Conservation (phyloP, 2,113 vertebrate species). For the Corydoras maculifer region DNA sequence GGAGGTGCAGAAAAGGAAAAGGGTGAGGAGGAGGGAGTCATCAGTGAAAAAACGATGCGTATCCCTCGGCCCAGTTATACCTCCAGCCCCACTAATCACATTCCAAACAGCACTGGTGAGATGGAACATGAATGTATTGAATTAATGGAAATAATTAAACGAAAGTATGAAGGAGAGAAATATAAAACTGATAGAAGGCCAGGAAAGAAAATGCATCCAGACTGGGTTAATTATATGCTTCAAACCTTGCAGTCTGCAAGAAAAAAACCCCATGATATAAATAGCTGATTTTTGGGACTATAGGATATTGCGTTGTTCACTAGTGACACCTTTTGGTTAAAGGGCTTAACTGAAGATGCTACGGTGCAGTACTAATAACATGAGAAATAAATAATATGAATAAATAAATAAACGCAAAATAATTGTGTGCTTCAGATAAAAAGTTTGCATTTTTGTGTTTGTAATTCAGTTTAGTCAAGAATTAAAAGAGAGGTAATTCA, state of each 20-base stretch:
- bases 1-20: constrained; percentile 47
- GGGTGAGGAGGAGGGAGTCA: constrained; percentile 44
- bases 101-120: constrained; percentile 70
- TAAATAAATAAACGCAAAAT: too few species aligned
- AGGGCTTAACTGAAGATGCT: too few species aligned
- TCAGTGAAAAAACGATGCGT: constrained; percentile 58
- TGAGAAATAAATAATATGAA: too few species aligned
- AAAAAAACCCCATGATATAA: too few species aligned
- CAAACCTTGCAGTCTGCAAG: background rate
- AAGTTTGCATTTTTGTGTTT: too few species aligned
- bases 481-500: too few species aligned
- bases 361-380: too few species aligned
- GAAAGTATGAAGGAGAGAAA: background rate
- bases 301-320: constrained; percentile 17
- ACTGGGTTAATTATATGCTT: constrained; percentile 18
- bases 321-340: constrained; percentile 55
- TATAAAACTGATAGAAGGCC: constrained; percentile 8
- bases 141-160: constrained; percentile 18
- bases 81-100: constrained; percentile 55
- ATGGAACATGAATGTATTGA: constrained; percentile 2
- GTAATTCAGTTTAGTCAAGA: too few species aligned
- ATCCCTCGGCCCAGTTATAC: constrained; percentile 69
- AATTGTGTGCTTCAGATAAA: too few species aligned
- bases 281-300: background rate
- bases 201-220: constrained; percentile 28